These are phyloP conservation scores for Arrhamphus sclerolepis DNA, from an alignment of 2,797 vertebrate genomes.

Conservation along the genomic window DNA sequence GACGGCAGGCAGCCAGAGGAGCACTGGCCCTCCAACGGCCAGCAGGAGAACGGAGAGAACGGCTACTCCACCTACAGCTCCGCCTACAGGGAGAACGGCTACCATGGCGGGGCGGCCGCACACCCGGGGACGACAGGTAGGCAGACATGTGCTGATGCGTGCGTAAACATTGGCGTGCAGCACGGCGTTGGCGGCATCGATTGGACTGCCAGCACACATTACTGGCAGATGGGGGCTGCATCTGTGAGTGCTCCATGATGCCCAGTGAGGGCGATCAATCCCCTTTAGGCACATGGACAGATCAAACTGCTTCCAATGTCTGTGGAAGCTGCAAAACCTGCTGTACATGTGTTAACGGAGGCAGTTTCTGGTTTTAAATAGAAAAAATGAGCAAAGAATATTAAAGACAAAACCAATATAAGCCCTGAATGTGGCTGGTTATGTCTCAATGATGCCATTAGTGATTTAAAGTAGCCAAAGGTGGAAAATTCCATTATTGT, in stretches of 20 bases:
- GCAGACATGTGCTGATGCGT: constrained; percentile 54
- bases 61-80: constrained; percentile 74
- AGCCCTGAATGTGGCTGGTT: too few species aligned
- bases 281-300: constrained; percentile 10
- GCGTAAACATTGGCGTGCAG: constrained; percentile 4
- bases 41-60: constrained; percentile 71
- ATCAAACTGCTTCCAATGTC: constrained; percentile 10
- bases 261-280: constrained; percentile 21
- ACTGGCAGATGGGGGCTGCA: too few species aligned
- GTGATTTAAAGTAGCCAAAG: too few species aligned
- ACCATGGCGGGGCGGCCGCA: constrained; percentile 84
- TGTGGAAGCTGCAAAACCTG: constrained; percentile 5
- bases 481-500: too few species aligned
- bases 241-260: constrained; percentile 13
- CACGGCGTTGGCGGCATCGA: constrained; percentile 21
- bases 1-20: constrained; percentile 76
- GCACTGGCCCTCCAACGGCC: constrained; percentile 79
- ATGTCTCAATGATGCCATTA: too few species aligned
- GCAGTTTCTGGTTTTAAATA: too few species aligned
- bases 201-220: constrained; percentile 6
- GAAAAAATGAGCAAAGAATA: too few species aligned
- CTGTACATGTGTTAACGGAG: background rate
- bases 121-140: constrained; percentile 82
- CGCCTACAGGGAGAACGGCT: constrained; percentile 88
- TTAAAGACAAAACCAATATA: too few species aligned